phyloP scores from a whole-genome alignment of 1,140 invertebrate genomes.

The Drosophila ercepeae region DNA sequence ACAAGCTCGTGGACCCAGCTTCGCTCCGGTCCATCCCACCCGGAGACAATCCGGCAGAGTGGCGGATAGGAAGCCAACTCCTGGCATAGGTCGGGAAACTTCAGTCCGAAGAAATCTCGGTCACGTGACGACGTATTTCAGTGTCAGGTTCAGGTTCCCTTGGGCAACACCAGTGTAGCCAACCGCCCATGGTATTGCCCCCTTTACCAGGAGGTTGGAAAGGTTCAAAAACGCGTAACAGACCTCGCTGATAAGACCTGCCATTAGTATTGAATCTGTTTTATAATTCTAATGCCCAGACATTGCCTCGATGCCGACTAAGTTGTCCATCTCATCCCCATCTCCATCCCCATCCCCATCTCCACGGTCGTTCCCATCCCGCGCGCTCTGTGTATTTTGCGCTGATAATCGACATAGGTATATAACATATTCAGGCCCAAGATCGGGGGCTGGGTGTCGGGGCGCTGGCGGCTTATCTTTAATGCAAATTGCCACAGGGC shows the following conservation, averaged over 20 bases:
- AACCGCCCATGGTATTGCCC: constrained; percentile 48
- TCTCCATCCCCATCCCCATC: neutral
- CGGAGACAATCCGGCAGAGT: constrained; percentile 2
- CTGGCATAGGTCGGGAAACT: constrained; percentile 35
- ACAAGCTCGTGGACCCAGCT: constrained; percentile 45
- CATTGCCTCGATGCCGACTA: constrained; percentile 18
- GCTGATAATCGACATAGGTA: constrained; percentile 59
- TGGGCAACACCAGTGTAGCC: constrained; percentile 19
- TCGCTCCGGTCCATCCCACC: neutral
- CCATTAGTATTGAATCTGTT: constrained; percentile 67
- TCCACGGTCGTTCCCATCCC: neutral
- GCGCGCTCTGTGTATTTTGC: constrained; percentile 53
- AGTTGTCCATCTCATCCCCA: constrained; percentile 27
- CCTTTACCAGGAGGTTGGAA: constrained; percentile 40
- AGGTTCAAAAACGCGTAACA: constrained; percentile 66
- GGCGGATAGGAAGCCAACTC: neutral
- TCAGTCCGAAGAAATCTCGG: neutral
- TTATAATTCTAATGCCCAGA: constrained; percentile 50
- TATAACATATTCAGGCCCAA: constrained; percentile 14
- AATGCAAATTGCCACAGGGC: constrained; percentile 65
- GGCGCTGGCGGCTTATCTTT: constrained; percentile 44
- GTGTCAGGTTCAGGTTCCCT: constrained; percentile 64
- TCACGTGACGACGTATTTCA: constrained; percentile 61
- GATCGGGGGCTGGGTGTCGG: constrained; percentile 26
- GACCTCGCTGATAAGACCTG: constrained; percentile 51